phyloP scores from a whole-genome alignment of 2,888 invertebrate genomes.

The Hydraecia micacea region DNA sequence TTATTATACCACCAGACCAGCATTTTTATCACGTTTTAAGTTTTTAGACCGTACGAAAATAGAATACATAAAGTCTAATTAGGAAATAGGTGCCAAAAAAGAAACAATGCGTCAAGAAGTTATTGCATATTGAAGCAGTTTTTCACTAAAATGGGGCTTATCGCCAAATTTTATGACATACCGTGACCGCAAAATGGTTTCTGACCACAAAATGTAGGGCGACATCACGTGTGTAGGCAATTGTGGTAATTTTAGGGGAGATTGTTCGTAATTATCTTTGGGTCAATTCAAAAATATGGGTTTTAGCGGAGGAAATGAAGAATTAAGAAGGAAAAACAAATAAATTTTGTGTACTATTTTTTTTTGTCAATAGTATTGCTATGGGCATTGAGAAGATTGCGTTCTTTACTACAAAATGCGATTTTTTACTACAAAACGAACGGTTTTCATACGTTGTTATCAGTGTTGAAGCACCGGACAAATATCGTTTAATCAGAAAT shows the following conservation, averaged over 20 bases:
- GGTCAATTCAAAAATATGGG: background rate
- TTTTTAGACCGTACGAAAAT: background rate
- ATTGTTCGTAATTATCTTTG: background rate
- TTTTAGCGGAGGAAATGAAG: background rate
- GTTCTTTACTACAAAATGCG: too few species aligned
- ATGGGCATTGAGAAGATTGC: background rate
- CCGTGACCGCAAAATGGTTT: constrained; percentile 34
- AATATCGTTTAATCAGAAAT: constrained; percentile 18
- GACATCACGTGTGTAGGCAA: constrained; percentile 4
- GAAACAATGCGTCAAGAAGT: constrained; percentile 7
- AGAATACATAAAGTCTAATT: constrained; percentile 14
- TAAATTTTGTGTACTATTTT: fast-evolving
- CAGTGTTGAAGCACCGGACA: background rate
- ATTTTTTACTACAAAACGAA: too few species aligned
- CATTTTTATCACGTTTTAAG: background rate
- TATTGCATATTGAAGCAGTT: constrained; percentile 36
- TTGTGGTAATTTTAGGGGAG: constrained; percentile 16
- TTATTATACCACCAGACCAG: too few species aligned
- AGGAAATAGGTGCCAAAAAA: constrained; percentile 2
- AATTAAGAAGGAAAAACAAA: background rate
- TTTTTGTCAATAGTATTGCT: background rate
- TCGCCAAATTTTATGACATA: constrained; percentile 36
- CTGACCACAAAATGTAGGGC: constrained; percentile 20
- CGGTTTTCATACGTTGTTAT: background rate
- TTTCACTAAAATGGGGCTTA: constrained; percentile 33